phyloP scores from a whole-genome alignment of 2,888 invertebrate species.

The Pyrrhia umbra region DNA sequence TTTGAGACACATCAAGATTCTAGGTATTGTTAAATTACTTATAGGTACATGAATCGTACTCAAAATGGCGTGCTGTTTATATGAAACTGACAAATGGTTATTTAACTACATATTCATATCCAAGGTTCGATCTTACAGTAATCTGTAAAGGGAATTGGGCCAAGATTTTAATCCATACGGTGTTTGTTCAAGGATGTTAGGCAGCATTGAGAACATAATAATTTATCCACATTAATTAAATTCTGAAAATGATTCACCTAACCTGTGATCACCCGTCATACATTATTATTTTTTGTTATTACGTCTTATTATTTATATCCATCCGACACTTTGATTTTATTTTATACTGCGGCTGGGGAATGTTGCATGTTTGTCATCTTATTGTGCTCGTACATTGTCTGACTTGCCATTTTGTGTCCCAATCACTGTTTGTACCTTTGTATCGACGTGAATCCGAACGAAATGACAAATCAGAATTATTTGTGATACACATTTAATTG shows the following conservation, averaged over 20 bases:
- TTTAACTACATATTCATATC: conserved; percentile 51
- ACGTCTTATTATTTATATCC: conserved; percentile 80
- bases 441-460: conserved; percentile 32
- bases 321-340: conserved; percentile 85
- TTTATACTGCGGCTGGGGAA: conserved; percentile 89
- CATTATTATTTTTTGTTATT: conserved; percentile 74
- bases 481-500: conserved; percentile 68
- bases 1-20: conserved; percentile 88
- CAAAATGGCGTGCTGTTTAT: conserved; percentile 60
- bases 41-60: conserved; percentile 53
- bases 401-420: conserved; percentile 71
- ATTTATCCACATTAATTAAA: conserved; percentile 58
- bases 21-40: conserved; percentile 54
- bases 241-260: conserved; percentile 74
- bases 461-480: conserved; percentile 69
- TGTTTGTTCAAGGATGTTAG: conserved; percentile 64
- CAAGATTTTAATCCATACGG: conserved; percentile 48
- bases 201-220: conserved; percentile 62
- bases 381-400: conserved; percentile 71
- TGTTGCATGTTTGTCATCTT: conserved; percentile 84
- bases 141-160: conserved; percentile 47
- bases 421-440: conserved; percentile 24
- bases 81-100: conserved; percentile 49
- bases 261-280: conserved; percentile 84
- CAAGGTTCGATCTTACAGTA: conserved; percentile 53